Evolutionary conservation across 2,797 vertebrate genomes (phyloP).

Genomic region (Megalops cyprinoides): DNA sequence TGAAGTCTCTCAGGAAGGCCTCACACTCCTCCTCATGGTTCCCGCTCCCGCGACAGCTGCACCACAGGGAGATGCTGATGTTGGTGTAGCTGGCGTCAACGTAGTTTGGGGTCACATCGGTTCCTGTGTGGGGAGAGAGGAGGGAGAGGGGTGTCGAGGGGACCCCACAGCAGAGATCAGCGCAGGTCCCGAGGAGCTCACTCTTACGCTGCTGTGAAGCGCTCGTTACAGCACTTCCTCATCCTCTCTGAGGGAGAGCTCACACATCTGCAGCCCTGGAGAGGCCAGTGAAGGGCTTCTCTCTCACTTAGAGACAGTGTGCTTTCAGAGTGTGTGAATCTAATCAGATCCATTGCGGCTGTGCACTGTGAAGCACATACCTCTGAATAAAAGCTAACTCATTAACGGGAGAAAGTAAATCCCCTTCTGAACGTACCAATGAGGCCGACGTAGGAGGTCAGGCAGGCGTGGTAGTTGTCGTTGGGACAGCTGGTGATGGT

Average conservation of each 20-base stretch:
- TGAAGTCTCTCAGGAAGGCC: constrained; percentile 88
- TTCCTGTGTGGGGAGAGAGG: constrained; percentile 72
- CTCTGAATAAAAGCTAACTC: neutral
- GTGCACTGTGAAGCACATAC: neutral
- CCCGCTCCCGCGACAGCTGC: constrained; percentile 83
- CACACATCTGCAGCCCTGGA: neutral
- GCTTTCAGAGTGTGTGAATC: neutral
- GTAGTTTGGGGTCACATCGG: constrained; percentile 91
- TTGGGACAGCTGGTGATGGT: constrained; percentile 82
- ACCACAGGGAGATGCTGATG: constrained; percentile 89
- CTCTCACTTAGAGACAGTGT: neutral
- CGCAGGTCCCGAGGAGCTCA: too few species aligned
- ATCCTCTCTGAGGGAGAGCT: neutral
- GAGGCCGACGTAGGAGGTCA: constrained; percentile 88
- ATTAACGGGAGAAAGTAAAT: neutral
- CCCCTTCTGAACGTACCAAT: constrained; percentile 75
- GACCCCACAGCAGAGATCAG: neutral
- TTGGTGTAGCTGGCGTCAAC: constrained; percentile 82
- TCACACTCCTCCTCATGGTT: constrained; percentile 85
- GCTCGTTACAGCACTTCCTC: neutral
- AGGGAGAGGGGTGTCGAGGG: neutral
- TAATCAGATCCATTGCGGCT: constrained; percentile 16
- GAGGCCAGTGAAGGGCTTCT: neutral
- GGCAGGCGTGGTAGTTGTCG: constrained; percentile 90
- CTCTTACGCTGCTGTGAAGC: too few species aligned